Conservation (phyloP, 2,113 vertebrate genomes). For the Saccopteryx leptura region DNA sequence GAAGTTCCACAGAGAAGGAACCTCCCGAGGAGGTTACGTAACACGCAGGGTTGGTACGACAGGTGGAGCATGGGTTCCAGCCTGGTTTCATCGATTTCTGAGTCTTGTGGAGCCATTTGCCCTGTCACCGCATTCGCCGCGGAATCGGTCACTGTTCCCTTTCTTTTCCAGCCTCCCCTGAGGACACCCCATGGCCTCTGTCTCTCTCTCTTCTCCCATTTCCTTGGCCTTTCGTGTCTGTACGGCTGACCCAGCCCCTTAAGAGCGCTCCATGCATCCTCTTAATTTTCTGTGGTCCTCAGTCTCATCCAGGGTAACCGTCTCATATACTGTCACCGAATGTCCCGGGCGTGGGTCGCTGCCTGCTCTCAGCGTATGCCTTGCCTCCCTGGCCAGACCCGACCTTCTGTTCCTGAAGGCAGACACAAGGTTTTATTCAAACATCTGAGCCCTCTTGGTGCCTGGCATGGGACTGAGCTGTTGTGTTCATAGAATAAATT, state of each 20-base stretch:
- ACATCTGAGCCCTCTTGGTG: rapidly evolving
- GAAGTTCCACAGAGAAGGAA: conserved; percentile 31
- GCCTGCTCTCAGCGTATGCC: not conserved
- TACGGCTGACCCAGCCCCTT: not conserved
- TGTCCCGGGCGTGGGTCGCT: not conserved
- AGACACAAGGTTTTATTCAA: not conserved
- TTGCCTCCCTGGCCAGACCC: not conserved
- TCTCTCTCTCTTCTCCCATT: not conserved
- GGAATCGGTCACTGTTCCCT: not conserved
- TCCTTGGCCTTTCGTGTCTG: not conserved
- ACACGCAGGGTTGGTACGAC: not conserved
- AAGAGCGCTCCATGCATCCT: not conserved
- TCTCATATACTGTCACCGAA: not conserved
- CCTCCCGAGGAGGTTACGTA: not conserved
- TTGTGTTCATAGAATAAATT: not conserved
- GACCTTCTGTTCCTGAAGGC: not conserved
- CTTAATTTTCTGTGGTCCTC: not conserved
- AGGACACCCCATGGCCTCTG: rapidly evolving
- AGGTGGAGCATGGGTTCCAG: not conserved
- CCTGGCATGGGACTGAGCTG: not conserved
- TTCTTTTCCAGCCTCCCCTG: not conserved
- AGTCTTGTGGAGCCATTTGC: not conserved
- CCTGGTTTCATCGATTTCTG: not conserved
- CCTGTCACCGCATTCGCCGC: not conserved
- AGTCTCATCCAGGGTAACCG: not conserved